Percentiles rank a stretch among this genome's conserved stretches.
These are phyloP conservation scores for Orchestia grillus DNA, from an alignment of 1,140 invertebrate genomes.

Conservation along the genomic window DNA sequence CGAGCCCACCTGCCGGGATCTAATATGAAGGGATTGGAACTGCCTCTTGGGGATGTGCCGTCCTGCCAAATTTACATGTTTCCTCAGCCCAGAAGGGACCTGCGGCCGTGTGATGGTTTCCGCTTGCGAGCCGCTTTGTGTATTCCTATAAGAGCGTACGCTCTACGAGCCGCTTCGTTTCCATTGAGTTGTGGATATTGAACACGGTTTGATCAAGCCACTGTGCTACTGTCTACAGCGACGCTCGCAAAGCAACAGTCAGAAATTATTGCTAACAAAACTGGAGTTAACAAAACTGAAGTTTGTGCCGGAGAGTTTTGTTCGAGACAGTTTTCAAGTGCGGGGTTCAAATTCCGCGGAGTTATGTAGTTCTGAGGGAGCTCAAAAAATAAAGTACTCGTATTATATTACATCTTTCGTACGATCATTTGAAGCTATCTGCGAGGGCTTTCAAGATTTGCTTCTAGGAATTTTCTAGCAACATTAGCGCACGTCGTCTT, in stretches of 20 bases:
- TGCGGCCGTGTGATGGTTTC: background rate
- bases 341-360: background rate
- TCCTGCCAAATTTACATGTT: constrained; percentile 14
- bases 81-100: background rate
- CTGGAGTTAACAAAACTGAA: no score
- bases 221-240: background rate
- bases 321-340: background rate
- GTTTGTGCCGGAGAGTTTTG: background rate
- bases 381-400: no score
- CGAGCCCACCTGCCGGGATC: constrained; percentile 17
- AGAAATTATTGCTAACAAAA: background rate
- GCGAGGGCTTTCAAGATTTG: background rate
- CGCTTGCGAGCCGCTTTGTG: background rate
- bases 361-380: background rate
- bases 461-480: background rate
- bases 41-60: constrained; percentile 3
- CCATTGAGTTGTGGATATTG: background rate
- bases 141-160: background rate
- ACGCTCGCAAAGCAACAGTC: background rate
- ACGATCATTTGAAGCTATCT: background rate
- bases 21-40: constrained; percentile 36
- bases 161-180: background rate
- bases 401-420: background rate
- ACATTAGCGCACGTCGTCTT: background rate
- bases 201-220: background rate